Conservation (phyloP, 2,797 vertebrate species). For the Melanogrammus aeglefinus region DNA sequence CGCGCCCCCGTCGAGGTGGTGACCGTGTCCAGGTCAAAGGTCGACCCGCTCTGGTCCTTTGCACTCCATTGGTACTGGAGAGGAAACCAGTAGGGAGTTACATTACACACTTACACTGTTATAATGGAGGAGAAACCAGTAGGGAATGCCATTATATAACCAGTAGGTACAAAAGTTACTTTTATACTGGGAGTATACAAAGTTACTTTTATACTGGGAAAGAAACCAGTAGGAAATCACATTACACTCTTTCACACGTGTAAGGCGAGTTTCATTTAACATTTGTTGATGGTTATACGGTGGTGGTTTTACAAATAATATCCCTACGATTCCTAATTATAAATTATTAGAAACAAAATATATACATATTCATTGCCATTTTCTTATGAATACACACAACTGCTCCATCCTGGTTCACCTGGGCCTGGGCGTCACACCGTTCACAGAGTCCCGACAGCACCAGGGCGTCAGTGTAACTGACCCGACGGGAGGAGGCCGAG, state of each 20-base stretch:
- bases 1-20: constrained; percentile 57
- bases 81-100: background rate
- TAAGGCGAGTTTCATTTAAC: background rate
- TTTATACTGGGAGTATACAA: too few relatives aligned
- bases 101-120: too few relatives aligned
- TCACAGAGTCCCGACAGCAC: constrained; percentile 68
- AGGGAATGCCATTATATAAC: too few relatives aligned
- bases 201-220: too few relatives aligned
- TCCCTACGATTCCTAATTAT: too few relatives aligned
- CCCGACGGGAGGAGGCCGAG: constrained; percentile 26
- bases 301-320: background rate
- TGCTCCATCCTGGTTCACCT: constrained; percentile 48
- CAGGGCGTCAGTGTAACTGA: constrained; percentile 45
- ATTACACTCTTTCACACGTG: too few relatives aligned
- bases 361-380: background rate
- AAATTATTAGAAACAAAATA: too few relatives aligned
- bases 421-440: constrained; percentile 54
- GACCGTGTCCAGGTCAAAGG: constrained; percentile 58
- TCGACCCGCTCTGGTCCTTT: constrained; percentile 48
- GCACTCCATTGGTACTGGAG: constrained; percentile 69
- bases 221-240: too few relatives aligned
- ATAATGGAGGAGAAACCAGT: too few relatives aligned
- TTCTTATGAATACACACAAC: background rate
- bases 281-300: background rate
- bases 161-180: too few relatives aligned